Percentiles rank a stretch among this genome's conserved stretches.
These are phyloP conservation scores for Aratinga solstitialis DNA, from an alignment of 2,797 vertebrate genomes.

Conservation along the genomic window DNA sequence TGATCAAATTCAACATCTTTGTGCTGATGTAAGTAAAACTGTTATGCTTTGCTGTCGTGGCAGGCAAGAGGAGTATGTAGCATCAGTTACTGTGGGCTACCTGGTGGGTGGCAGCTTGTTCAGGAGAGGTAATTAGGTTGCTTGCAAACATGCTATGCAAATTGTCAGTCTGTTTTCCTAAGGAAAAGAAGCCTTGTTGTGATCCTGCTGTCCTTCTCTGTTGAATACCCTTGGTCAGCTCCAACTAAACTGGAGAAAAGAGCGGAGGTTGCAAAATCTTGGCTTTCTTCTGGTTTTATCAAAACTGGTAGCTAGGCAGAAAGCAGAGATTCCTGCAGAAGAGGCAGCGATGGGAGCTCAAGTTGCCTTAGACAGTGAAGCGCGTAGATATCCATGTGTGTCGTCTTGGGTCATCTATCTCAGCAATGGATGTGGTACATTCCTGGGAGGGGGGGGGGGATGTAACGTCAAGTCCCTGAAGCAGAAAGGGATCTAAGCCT, in stretches of 20 bases:
- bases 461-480: too few species aligned
- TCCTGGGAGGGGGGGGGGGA: background rate
- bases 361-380: background rate
- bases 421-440: fast-evolving
- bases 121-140: background rate
- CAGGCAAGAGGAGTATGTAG: background rate
- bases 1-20: background rate
- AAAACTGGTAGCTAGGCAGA: background rate
- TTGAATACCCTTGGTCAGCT: background rate
- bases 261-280: background rate
- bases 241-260: background rate
- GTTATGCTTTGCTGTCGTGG: background rate
- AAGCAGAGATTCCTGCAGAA: background rate
- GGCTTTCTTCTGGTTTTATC: background rate
- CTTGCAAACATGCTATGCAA: background rate
- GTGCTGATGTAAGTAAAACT: background rate
- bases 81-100: background rate
- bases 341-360: background rate
- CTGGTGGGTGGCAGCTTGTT: background rate
- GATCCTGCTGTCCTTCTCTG: background rate
- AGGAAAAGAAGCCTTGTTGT: background rate
- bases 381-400: background rate
- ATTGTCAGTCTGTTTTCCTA: background rate
- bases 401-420: fast-evolving
- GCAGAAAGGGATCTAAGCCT: background rate